phyloP scores from a whole-genome alignment of 2,113 vertebrate genomes.

The Pampusana beccarii region DNA sequence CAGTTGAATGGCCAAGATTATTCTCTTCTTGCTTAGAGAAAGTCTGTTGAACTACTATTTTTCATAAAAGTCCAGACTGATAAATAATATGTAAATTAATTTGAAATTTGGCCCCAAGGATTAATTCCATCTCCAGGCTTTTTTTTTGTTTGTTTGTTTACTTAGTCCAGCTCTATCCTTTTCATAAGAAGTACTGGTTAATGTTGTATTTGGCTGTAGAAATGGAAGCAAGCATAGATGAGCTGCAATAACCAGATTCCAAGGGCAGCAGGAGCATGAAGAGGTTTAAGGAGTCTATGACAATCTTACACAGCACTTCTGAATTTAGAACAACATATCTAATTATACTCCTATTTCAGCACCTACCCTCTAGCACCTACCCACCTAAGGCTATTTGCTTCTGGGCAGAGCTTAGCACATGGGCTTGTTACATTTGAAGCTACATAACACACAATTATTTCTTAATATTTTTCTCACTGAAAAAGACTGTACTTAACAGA shows the following conservation, averaged over 20 bases:
- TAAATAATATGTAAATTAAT: background rate
- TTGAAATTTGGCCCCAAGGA: background rate
- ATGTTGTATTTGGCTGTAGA: background rate
- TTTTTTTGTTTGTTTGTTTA: background rate
- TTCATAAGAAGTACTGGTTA: background rate
- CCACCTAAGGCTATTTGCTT: background rate
- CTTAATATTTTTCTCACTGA: background rate
- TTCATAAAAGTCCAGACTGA: background rate
- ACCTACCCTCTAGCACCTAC: background rate
- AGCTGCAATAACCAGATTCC: background rate
- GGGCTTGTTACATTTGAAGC: background rate
- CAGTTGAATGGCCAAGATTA: background rate
- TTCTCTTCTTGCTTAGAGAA: background rate
- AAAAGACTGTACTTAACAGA: background rate
- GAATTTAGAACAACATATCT: constrained; percentile 34
- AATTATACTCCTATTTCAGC: constrained; percentile 3
- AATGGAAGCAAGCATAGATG: background rate
- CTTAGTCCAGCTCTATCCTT: background rate
- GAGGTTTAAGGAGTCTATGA: background rate
- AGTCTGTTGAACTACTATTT: background rate
- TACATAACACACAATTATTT: background rate
- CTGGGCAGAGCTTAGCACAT: background rate
- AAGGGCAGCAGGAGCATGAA: background rate
- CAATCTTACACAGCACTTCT: constrained; percentile 28
- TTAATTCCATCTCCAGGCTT: background rate